Evolutionary conservation across 2,888 invertebrate species (phyloP).

Genomic region (Hoplodrina ambigua): DNA sequence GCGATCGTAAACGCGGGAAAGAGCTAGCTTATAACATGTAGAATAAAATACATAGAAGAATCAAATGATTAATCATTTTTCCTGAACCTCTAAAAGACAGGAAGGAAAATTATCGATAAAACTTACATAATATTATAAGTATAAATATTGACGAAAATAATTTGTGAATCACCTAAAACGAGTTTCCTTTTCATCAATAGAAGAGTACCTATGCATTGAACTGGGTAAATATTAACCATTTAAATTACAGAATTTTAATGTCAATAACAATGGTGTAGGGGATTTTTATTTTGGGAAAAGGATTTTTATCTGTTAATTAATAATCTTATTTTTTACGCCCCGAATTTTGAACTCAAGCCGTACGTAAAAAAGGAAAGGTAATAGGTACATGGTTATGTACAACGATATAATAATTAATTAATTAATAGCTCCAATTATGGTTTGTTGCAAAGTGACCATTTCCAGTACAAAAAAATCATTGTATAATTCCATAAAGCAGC

Average conservation of each 20-base stretch:
- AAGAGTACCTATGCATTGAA: no score
- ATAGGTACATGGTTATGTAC: no score
- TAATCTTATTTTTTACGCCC: not conserved
- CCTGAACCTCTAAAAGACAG: slow-evolving; percentile 18
- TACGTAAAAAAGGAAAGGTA: no score
- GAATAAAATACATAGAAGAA: not conserved
- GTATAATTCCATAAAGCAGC: slow-evolving; percentile 9
- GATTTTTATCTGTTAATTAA: not conserved
- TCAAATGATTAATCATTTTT: slow-evolving; percentile 34
- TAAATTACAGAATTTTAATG: slow-evolving; percentile 3
- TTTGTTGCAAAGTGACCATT: not conserved
- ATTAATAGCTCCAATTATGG: no score
- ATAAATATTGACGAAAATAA: slow-evolving; percentile 1
- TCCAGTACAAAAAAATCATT: slow-evolving; percentile 4
- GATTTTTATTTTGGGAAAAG: not conserved
- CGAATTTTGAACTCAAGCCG: no score
- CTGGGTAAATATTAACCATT: not conserved
- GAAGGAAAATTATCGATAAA: not conserved
- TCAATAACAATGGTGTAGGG: not conserved
- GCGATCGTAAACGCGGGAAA: no score
- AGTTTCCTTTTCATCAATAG: slow-evolving; percentile 9
- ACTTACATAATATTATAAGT: not conserved
- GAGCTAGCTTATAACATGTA: no score
- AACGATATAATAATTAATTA: no score
- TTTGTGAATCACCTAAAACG: slow-evolving; percentile 2